Conservation (phyloP, 1,140 invertebrate species). For the Danaus melanippus region DNA sequence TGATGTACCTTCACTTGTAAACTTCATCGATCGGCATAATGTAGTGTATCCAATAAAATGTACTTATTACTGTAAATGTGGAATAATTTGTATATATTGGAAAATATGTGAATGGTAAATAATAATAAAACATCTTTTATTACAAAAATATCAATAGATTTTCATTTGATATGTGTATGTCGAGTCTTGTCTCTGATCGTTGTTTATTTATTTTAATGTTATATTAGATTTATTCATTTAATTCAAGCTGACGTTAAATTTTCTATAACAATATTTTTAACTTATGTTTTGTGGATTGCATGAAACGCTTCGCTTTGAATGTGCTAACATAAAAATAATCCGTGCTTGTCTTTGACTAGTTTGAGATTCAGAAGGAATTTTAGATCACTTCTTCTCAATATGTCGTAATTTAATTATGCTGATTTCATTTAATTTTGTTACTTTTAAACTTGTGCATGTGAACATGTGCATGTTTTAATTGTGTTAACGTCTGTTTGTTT, state of each 20-base stretch:
- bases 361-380: neutral
- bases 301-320: constrained; percentile 48
- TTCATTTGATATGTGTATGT: constrained; percentile 46
- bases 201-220: constrained; percentile 14
- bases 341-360: constrained; percentile 1
- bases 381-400: constrained; percentile 16
- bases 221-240: constrained; percentile 22
- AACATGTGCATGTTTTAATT: constrained; percentile 41
- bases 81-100: constrained; percentile 71
- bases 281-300: constrained; percentile 42
- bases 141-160: constrained; percentile 59
- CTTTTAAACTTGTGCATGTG: constrained; percentile 34
- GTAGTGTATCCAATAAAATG: constrained; percentile 46
- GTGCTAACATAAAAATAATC: constrained; percentile 21
- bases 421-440: constrained; percentile 66
- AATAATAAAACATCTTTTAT: constrained; percentile 68
- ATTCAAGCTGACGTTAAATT: constrained; percentile 40
- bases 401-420: constrained; percentile 23
- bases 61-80: constrained; percentile 66
- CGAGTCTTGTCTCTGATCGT: constrained; percentile 65
- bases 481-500: constrained; percentile 42
- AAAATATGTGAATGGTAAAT: constrained; percentile 60
- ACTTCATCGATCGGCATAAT: constrained; percentile 46
- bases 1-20: constrained; percentile 46
- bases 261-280: constrained; percentile 24